Evolutionary conservation across 2,113 vertebrate species (phyloP).

Genomic region (Python bivittatus): DNA sequence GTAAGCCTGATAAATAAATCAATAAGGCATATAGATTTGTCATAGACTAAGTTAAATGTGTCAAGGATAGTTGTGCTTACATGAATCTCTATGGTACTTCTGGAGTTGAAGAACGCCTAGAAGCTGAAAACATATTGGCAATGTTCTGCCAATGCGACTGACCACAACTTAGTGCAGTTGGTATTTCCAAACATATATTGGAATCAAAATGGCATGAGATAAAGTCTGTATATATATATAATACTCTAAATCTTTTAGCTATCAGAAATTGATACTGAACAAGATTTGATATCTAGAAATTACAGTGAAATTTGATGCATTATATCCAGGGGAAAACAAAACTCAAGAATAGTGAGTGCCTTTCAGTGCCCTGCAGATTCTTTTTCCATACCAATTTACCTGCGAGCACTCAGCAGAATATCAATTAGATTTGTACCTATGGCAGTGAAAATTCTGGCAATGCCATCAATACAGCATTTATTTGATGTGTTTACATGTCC

Average conservation of each 20-base stretch:
- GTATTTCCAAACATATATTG: conserved; percentile 1
- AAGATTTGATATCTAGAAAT: neutral
- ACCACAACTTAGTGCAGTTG: neutral
- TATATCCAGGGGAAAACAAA: conserved; percentile 25
- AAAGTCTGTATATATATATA: neutral
- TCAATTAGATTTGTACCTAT: neutral
- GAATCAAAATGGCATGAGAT: neutral
- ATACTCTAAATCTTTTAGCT: conserved; percentile 6
- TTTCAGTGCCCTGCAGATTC: conserved; percentile 10
- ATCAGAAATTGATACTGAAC: neutral
- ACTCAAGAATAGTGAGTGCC: neutral
- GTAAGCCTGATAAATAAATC: neutral
- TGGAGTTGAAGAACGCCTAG: neutral
- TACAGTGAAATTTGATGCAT: neutral
- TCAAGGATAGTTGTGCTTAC: no score
- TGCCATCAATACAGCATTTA: neutral
- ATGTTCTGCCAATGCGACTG: neutral
- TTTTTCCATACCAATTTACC: neutral
- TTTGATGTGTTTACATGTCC: neutral
- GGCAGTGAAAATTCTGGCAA: neutral
- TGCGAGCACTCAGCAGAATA: neutral
- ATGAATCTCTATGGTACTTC: neutral
- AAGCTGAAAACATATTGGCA: neutral
- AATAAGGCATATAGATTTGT: neutral
- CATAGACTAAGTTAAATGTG: neutral